A percentile compares a stretch with the other conserved stretches of the same genome.
Conservation (phyloP, 2,888 invertebrate genomes). For the Elmis aenea region DNA sequence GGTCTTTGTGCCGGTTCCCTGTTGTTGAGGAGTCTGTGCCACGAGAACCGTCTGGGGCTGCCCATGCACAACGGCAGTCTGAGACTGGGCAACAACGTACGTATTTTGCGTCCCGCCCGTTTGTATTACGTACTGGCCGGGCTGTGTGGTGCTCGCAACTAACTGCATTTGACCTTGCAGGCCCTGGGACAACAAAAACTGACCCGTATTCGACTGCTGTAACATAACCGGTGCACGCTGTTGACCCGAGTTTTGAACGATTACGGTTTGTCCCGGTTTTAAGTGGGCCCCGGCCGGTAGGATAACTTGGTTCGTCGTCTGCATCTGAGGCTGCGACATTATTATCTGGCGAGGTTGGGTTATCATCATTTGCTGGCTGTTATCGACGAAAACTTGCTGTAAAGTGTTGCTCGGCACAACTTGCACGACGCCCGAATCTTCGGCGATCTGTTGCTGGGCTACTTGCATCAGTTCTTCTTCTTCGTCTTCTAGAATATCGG, state of each 20-base stretch:
- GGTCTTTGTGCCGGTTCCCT: constrained; percentile 61
- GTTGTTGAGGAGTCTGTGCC: constrained; percentile 63
- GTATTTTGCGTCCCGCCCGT: constrained; percentile 53
- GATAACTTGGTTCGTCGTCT: constrained; percentile 31
- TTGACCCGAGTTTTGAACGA: constrained; percentile 42
- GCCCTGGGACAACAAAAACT: constrained; percentile 41
- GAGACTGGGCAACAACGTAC: constrained; percentile 63
- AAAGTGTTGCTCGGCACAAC: constrained; percentile 21
- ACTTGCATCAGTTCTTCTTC: constrained; percentile 52
- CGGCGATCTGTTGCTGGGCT: constrained; percentile 32
- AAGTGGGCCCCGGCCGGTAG: constrained; percentile 37
- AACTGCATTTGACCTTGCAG: constrained; percentile 46
- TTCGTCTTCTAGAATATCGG: constrained; percentile 79
- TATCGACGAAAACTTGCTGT: constrained; percentile 41
- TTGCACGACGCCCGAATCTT: constrained; percentile 25
- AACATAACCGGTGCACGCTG: constrained; percentile 39
- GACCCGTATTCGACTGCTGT: constrained; percentile 39
- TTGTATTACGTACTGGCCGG: constrained; percentile 51
- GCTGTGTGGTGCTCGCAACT: constrained; percentile 41
- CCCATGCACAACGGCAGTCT: constrained; percentile 55
- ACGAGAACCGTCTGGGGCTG: constrained; percentile 61
- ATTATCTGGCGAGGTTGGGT: constrained; percentile 51
- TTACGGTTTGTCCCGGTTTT: constrained; percentile 43
- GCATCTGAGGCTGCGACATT: constrained; percentile 43
- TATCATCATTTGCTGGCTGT: constrained; percentile 43